Evolutionary conservation across 1,140 invertebrate species (phyloP), one percentile per base, ranked within the genome.

Genomic region (Lineus longissimus): DNA sequence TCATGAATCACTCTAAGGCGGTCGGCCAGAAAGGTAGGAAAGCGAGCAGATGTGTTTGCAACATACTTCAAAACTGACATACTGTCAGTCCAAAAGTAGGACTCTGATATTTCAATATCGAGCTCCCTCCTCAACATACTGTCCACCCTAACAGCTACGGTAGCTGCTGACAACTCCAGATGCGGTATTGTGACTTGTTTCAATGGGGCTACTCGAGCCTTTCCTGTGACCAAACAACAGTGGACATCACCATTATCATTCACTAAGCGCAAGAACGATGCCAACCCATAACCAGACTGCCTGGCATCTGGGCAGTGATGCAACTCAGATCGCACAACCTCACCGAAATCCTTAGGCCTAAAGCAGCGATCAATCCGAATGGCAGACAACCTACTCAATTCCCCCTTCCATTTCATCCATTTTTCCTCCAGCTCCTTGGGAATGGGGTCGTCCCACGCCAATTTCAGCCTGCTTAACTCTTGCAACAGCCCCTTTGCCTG

Each of bases 151-250:
- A 66, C 68, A 0, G 73, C 77, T n/a, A 82, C 47, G 0, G 81
- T 55, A 0, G 81, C 80, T 6, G 76, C 82, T 61, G 80, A 70
- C 0, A 84, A 67, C 65, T 84, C 80, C 4, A 84, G 61, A 25
- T 77, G 65, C 0, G 82, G 80, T n/a, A 83, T 77, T 0, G 76
- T 76, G 19, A 77, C 47, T 0, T 61, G 51, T 61, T 75, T 76
- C 9, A 79, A 23, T 15, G 81, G 78, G 0, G 74, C 62, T 0
- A 78, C 71, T 58, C 73, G 68, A 13, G 74, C 69, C 22, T 81
- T 82, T 19, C 65, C 63, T 19, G 66, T 59, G 1, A 73, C 27
- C 31, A 73, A 61, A 31, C 64, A 40, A 63, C 64, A 68, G 43
- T 68, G 61, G 31, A 70, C 54, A 11, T 19, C 2, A 56, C 57